Conservation (phyloP, 2,888 invertebrate species). For the Empis stercorea region DNA sequence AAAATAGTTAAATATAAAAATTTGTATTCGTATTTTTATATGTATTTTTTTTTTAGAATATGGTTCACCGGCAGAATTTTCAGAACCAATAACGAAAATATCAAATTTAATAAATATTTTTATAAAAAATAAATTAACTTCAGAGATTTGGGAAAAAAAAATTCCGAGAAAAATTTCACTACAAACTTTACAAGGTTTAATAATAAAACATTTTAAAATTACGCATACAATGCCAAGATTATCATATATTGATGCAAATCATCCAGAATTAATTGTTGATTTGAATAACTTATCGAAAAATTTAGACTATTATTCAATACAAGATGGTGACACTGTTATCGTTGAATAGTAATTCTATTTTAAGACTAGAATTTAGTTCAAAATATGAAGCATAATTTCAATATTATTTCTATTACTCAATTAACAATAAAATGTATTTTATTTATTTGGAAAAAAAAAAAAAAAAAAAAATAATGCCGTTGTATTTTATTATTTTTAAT, state of each 20-base stretch:
- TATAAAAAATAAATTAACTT: constrained; percentile 38
- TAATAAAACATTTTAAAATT: constrained; percentile 59
- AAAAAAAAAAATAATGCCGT: too few relatives aligned
- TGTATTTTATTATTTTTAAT: too few relatives aligned
- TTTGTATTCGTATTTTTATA: constrained; percentile 2
- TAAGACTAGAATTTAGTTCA: too few relatives aligned
- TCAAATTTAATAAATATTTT: constrained; percentile 54
- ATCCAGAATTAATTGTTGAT: constrained; percentile 53
- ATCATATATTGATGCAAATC: constrained; percentile 42
- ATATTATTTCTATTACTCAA: too few relatives aligned
- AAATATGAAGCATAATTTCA: too few relatives aligned
- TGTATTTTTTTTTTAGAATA: constrained; percentile 47
- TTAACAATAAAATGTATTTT: too few relatives aligned
- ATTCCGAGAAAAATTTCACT: constrained; percentile 66
- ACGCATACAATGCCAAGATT: constrained; percentile 26
- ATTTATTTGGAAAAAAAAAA: too few relatives aligned
- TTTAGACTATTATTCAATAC: constrained; percentile 69
- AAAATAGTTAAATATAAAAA: not conserved
- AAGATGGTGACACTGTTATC: constrained; percentile 67
- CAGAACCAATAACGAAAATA: constrained; percentile 48
- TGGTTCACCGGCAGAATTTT: constrained; percentile 68
- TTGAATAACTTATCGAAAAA: constrained; percentile 75
- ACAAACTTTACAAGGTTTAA: constrained; percentile 68
- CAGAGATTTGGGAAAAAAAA: constrained; percentile 47
- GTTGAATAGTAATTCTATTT: constrained; percentile 42